These are phyloP conservation scores for Volucella bombylans DNA, from an alignment of 2,888 invertebrate genomes.

Conservation along the genomic window DNA sequence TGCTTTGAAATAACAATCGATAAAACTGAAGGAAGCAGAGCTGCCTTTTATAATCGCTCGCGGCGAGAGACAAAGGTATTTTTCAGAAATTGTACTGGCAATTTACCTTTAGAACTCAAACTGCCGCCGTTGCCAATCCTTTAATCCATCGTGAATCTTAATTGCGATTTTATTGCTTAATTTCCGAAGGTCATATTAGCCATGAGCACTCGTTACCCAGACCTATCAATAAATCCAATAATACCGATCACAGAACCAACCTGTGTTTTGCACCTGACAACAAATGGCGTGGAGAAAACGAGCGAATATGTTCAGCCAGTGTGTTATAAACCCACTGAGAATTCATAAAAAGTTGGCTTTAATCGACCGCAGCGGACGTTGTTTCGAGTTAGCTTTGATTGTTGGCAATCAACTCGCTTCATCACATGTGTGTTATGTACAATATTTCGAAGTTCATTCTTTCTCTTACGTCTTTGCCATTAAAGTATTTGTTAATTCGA, in stretches of 20 bases:
- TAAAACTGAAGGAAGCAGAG: background rate
- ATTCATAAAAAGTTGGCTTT: constrained; percentile 24
- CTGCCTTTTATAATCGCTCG: constrained; percentile 40
- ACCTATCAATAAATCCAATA: constrained; percentile 76
- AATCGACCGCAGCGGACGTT: constrained; percentile 31
- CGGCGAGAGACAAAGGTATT: background rate
- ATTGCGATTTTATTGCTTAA: constrained; percentile 76
- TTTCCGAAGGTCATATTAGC: constrained; percentile 74
- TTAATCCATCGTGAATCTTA: constrained; percentile 38
- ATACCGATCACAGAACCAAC: constrained; percentile 49
- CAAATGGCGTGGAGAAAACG: background rate
- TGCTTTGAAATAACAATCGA: constrained; percentile 6
- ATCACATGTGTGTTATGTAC: background rate
- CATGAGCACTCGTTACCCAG: constrained; percentile 68
- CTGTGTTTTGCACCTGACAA: constrained; percentile 60
- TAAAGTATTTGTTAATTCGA: constrained; percentile 42
- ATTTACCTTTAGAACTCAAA: background rate
- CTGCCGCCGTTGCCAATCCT: background rate
- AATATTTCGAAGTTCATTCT: constrained; percentile 1
- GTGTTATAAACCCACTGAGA: constrained; percentile 33
- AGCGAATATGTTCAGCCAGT: constrained; percentile 11
- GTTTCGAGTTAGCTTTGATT: constrained; percentile 39
- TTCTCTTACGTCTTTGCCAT: constrained; percentile 2
- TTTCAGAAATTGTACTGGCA: constrained; percentile 23
- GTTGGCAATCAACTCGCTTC: constrained; percentile 40